A percentile compares a stretch with the other conserved stretches of the same genome.
phyloP scores from a whole-genome alignment of 2,888 invertebrate species.

The Agrochola circellaris region DNA sequence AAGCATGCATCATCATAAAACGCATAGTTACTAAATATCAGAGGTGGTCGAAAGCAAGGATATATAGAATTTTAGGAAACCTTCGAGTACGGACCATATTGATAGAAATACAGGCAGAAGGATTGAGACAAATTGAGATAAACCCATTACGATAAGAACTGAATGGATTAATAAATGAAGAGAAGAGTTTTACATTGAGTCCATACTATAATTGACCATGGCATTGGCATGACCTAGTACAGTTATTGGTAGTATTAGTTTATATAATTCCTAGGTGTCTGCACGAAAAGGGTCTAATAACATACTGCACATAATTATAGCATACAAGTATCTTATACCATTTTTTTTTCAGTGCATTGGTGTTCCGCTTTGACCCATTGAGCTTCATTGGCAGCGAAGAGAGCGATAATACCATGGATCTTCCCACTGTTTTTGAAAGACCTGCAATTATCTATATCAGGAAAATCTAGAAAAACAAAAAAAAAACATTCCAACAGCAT shows the following conservation, averaged over 20 bases:
- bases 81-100: neutral
- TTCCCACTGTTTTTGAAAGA: neutral
- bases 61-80: neutral
- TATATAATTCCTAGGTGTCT: neutral
- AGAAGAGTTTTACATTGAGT: neutral
- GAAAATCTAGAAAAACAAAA: neutral
- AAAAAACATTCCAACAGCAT: neutral
- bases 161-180: neutral
- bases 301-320: neutral
- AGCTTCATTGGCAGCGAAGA: neutral
- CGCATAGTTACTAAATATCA: neutral
- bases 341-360: no score
- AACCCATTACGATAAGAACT: neutral
- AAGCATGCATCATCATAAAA: neutral
- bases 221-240: constrained; percentile 13
- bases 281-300: neutral
- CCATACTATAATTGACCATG: neutral
- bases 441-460: neutral
- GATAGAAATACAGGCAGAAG: neutral
- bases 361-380: neutral
- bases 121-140: neutral
- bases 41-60: neutral
- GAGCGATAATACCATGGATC: neutral
- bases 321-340: no score
- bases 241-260: neutral